A percentile compares a stretch with the other conserved stretches of the same genome.
These are phyloP conservation scores for Suricata suricatta DNA, from an alignment of 2,113 vertebrate species.

Conservation along the genomic window DNA sequence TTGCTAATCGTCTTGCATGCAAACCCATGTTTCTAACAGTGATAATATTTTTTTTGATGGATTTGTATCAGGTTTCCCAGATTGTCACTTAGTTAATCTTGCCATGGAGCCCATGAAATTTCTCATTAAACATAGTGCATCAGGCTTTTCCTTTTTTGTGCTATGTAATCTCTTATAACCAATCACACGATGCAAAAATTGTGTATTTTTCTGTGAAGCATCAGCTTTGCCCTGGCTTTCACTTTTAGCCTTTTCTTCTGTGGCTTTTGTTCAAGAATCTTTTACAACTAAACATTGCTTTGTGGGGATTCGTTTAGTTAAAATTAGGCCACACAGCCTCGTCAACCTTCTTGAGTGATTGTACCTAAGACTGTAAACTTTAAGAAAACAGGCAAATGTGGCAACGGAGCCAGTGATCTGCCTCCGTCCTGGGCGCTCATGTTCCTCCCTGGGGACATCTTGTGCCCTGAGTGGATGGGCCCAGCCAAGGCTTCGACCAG, in stretches of 20 bases:
- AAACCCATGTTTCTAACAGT: not conserved
- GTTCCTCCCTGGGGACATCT: rapidly evolving
- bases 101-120: not conserved
- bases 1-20: not conserved
- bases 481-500: rapidly evolving
- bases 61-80: not conserved
- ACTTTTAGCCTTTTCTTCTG: not conserved
- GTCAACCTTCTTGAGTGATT: not conserved
- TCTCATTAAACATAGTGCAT: rapidly evolving
- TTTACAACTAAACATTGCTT: not conserved
- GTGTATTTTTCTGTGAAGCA: rapidly evolving
- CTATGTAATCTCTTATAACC: not conserved
- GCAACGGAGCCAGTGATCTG: rapidly evolving
- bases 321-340: not conserved
- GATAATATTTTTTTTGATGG: not conserved
- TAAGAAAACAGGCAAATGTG: not conserved
- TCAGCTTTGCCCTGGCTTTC: no score
- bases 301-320: not conserved
- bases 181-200: no score
- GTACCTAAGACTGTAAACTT: not conserved
- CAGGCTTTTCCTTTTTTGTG: not conserved
- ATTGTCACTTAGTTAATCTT: not conserved
- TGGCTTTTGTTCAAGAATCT: not conserved
- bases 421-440: rapidly evolving
- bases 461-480: rapidly evolving